Conservation (phyloP, 1,140 invertebrate genomes). For the Drosophila kepulauana region DNA sequence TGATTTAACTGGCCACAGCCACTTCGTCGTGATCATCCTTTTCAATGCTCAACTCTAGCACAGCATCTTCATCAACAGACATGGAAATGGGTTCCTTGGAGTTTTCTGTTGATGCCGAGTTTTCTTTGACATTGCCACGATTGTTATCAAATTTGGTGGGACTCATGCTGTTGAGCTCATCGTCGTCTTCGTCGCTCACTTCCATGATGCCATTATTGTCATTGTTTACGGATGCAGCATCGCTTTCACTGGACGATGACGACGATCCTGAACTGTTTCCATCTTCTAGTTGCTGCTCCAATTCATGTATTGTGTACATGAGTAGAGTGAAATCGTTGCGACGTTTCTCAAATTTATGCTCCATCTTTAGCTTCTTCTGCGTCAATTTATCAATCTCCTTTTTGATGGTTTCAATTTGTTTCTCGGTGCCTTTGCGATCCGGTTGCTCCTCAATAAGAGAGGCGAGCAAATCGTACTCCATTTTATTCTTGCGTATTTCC, state of each 20-base stretch:
- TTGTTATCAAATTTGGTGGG: slow-evolving; percentile 58
- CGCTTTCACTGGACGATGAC: slow-evolving; percentile 47
- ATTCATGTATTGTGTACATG: slow-evolving; percentile 92
- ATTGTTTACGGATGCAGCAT: slow-evolving; percentile 44
- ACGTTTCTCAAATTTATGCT: slow-evolving; percentile 91
- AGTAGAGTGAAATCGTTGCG: slow-evolving; percentile 95
- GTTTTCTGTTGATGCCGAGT: slow-evolving; percentile 64
- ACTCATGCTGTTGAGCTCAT: slow-evolving; percentile 56
- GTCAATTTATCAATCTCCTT: slow-evolving; percentile 89
- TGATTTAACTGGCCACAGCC: slow-evolving; percentile 57
- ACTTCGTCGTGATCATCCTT: slow-evolving; percentile 77
- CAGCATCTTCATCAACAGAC: slow-evolving; percentile 80
- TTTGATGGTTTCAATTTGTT: slow-evolving; percentile 90
- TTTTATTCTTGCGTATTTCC: slow-evolving; percentile 93
- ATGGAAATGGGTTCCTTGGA: slow-evolving; percentile 66
- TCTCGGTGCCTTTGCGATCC: slow-evolving; percentile 93
- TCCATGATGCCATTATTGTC: slow-evolving; percentile 77
- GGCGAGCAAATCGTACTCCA: slow-evolving; percentile 96
- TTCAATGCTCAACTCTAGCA: slow-evolving; percentile 77
- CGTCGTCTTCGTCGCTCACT: slow-evolving; percentile 76
- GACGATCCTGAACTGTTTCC: slow-evolving; percentile 84
- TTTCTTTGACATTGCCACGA: slow-evolving; percentile 41
- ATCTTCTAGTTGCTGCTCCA: slow-evolving; percentile 91
- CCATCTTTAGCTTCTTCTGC: slow-evolving; percentile 89
- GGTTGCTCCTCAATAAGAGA: slow-evolving; percentile 96